Evolutionary conservation across 2,113 vertebrate species (phyloP).

Genomic region (Callocephalon fimbriatum): DNA sequence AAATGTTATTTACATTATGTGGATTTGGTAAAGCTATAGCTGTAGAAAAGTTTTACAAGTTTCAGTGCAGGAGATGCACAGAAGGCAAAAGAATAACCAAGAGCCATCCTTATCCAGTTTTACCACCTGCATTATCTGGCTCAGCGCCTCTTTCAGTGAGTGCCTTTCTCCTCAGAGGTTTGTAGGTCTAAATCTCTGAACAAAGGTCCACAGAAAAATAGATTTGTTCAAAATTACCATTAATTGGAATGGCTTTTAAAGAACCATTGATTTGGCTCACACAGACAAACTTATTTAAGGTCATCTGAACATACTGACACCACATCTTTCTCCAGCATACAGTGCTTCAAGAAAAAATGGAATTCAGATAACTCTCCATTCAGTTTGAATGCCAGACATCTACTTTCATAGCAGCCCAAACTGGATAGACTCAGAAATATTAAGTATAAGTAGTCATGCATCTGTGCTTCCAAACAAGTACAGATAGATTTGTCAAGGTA

Average conservation of each 20-base stretch:
- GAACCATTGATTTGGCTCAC: not conserved
- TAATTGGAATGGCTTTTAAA: not conserved
- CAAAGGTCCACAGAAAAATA: not conserved
- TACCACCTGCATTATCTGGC: not conserved
- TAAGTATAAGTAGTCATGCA: not conserved
- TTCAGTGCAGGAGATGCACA: not conserved
- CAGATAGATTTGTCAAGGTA: not conserved
- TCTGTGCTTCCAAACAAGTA: not conserved
- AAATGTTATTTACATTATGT: not conserved
- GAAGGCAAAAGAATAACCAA: not conserved
- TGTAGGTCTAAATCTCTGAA: not conserved
- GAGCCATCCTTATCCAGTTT: not conserved
- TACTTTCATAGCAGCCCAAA: not conserved
- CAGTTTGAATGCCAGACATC: not conserved
- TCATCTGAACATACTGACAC: not conserved
- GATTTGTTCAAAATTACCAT: not conserved
- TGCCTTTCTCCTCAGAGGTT: not conserved
- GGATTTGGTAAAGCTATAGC: not conserved
- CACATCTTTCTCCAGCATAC: not conserved
- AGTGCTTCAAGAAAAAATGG: not conserved
- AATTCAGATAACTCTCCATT: not conserved
- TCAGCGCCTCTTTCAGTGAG: not conserved
- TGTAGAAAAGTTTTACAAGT: not conserved
- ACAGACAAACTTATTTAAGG: not conserved
- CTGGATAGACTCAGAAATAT: not conserved